Evolutionary conservation across 2,888 invertebrate species (phyloP).

Genomic region (Zygaena filipendulae): DNA sequence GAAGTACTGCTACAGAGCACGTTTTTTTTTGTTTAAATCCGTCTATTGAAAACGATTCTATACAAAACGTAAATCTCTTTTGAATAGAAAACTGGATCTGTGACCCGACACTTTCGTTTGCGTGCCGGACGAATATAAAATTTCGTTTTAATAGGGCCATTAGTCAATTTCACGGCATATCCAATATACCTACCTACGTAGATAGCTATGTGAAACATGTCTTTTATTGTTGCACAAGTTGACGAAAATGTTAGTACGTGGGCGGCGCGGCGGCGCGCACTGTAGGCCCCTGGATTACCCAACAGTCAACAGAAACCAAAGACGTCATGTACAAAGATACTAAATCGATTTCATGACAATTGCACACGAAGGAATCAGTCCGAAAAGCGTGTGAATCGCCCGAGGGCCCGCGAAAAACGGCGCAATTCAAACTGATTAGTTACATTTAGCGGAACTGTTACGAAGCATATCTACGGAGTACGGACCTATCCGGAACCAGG

Average conservation of each 20-base stretch:
- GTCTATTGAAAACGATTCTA: conserved; percentile 8
- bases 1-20: conserved; percentile 11
- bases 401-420: no score
- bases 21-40: conserved; percentile 17
- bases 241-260: conserved; percentile 30
- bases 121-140: conserved; percentile 27
- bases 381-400: no score
- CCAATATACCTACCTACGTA: no score
- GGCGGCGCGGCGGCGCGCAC: conserved; percentile 27
- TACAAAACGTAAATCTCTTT: conserved; percentile 13
- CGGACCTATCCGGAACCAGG: conserved; percentile 46
- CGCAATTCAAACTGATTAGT: no score
- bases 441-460: conserved; percentile 18
- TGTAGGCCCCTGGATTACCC: conserved; percentile 23
- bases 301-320: no score
- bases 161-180: conserved; percentile 34
- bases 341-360: no score
- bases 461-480: conserved; percentile 22
- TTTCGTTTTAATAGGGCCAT: conserved; percentile 27
- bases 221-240: conserved; percentile 51
- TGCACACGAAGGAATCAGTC: no score
- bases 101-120: conserved; percentile 27
- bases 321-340: no score
- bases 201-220: no score
- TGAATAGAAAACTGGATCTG: conserved; percentile 21